A percentile compares a stretch with the other conserved stretches of the same genome.
These are phyloP conservation scores for Bos indicus DNA, from an alignment of 2,113 vertebrate species.

Conservation along the genomic window DNA sequence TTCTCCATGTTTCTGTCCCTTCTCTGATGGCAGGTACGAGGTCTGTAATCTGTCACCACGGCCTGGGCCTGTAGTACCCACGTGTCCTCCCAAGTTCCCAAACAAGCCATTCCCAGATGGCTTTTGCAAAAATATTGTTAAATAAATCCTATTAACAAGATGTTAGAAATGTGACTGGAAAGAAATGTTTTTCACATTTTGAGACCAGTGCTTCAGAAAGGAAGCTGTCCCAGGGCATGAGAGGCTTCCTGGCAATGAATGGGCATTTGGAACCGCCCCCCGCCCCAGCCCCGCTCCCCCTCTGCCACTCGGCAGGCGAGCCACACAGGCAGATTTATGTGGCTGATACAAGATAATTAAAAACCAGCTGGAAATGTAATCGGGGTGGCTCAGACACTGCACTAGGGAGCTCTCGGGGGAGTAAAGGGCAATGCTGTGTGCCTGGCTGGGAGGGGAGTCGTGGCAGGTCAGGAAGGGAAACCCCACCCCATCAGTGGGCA, in stretches of 20 bases:
- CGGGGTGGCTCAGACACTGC: neutral
- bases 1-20: neutral
- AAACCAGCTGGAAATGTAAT: slow-evolving; percentile 40
- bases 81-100: neutral
- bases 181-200: slow-evolving; percentile 24
- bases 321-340: neutral
- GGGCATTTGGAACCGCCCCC: neutral
- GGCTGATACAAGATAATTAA: slow-evolving; percentile 43
- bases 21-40: neutral
- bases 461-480: neutral
- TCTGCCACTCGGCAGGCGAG: neutral
- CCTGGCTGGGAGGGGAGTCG: neutral
- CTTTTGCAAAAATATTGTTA: slow-evolving; percentile 33
- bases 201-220: neutral
- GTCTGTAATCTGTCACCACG: neutral
- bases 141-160: slow-evolving; percentile 46
- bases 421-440: neutral
- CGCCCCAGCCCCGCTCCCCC: neutral
- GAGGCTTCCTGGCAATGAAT: neutral
- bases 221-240: neutral
- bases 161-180: slow-evolving; percentile 29
- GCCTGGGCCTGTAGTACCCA: neutral
- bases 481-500: neutral
- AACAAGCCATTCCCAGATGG: neutral
- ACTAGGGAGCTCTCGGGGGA: neutral